Conservation (phyloP, 1,140 invertebrate genomes). For the Neocloeon triangulifer region DNA sequence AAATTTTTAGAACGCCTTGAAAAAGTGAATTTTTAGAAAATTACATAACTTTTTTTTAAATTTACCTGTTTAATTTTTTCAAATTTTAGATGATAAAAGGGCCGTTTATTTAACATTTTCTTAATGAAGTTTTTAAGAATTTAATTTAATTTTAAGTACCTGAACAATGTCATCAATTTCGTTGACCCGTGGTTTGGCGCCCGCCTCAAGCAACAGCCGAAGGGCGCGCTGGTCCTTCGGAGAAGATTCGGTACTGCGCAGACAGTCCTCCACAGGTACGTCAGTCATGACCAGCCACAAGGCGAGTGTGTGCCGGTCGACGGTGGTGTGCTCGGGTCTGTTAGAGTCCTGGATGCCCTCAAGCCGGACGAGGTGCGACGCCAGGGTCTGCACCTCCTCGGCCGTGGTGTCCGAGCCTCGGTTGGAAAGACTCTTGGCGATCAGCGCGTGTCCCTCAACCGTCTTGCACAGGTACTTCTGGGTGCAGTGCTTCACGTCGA, state of each 20-base stretch:
- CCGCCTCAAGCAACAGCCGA: slow-evolving; percentile 38
- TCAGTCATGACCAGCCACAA: slow-evolving; percentile 42
- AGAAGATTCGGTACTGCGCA: slow-evolving; percentile 23
- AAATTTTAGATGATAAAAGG: no score
- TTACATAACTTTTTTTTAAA: no score
- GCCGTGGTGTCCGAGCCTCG: slow-evolving; percentile 25
- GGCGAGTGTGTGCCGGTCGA: slow-evolving; percentile 36
- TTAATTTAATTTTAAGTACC: no score
- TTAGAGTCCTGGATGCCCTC: slow-evolving; percentile 6
- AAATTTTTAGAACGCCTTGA: no score
- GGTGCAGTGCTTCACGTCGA: slow-evolving; percentile 91
- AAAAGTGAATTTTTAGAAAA: no score
- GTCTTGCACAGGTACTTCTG: slow-evolving; percentile 78
- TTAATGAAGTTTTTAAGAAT: no score
- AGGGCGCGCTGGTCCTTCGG: slow-evolving; percentile 33
- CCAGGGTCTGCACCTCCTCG: slow-evolving; percentile 26
- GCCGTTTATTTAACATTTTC: no score
- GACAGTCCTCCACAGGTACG: slow-evolving; percentile 35
- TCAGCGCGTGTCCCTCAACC: slow-evolving; percentile 66
- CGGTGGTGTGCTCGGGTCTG: slow-evolving; percentile 8
- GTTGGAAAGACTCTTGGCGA: slow-evolving; percentile 62
- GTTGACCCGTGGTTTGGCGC: slow-evolving; percentile 28
- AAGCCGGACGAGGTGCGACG: slow-evolving; percentile 25
- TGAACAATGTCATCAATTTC: slow-evolving; percentile 23
- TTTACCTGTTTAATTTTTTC: no score